Evolutionary conservation across 2,797 vertebrate species (phyloP), one percentile per base, ranked within the genome.

Genomic region (Acanthopagrus latus): DNA sequence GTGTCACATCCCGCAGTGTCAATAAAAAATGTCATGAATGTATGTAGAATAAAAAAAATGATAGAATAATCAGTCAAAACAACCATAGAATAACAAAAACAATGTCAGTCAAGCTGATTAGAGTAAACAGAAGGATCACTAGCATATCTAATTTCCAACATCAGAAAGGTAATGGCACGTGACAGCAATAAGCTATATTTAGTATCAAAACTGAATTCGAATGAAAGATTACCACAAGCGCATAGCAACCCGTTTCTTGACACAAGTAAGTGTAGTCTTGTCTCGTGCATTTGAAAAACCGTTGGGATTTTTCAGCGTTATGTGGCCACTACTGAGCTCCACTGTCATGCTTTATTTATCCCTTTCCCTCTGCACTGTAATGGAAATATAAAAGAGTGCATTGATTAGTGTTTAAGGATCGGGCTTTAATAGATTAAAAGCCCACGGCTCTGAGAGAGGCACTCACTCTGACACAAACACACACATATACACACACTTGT

Each of bases 371-470:
- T 88, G 86, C 81, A 88, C 79, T 91, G 91, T 95, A 94, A 95
- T 95, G 92, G 93, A 94, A 94, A 95, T 94, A 94, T 94, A 94
- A 95, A 95, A 93, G 92, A 88, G 74, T 70, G 83, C 92, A 95
- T 94, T 95, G 94, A 95, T 95, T 94, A 94, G 92, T 92, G 92
- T 92, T 95, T 95, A 94, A 93, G 89, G 90, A 93, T 94, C 87
- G 89, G 92, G 84, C 88, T 91, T 93, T 94, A 94, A 94, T 94
- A 95, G 94, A 95, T 95, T 95, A 95, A 94, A 95, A 95, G 94
- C 89, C 90, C 82, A 74, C 63, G 59, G 88, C 83, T 89, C 84
- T 20, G 79, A 88, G 79, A 91, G 82, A 87, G 58, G 77, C 84
- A 85, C 86, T 81, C 87, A 71, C 82, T 69, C 65, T 9, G 20